These are phyloP conservation scores for Vanacampus margaritifer DNA, from an alignment of 2,113 vertebrate genomes.

Conservation along the genomic window DNA sequence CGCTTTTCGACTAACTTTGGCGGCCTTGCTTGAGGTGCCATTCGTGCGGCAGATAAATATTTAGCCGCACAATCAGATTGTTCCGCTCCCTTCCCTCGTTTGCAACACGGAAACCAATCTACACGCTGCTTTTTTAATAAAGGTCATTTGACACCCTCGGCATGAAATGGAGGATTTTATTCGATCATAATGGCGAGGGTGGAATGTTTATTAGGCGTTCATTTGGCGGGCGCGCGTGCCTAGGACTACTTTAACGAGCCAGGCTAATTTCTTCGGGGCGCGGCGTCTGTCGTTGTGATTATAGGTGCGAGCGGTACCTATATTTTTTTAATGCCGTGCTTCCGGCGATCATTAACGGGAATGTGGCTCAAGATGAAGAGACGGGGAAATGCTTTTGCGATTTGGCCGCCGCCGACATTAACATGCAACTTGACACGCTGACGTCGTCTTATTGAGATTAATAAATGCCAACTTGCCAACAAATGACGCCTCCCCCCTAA, in stretches of 20 bases:
- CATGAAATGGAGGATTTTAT: constrained; percentile 31
- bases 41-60: constrained; percentile 44
- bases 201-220: constrained; percentile 38
- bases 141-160: constrained; percentile 42
- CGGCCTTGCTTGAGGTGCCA: constrained; percentile 25
- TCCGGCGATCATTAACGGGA: constrained; percentile 27
- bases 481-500: background rate
- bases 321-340: constrained; percentile 31
- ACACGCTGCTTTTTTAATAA: constrained; percentile 36
- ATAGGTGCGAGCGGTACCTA: constrained; percentile 20
- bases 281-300: constrained; percentile 26
- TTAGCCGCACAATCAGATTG: constrained; percentile 34
- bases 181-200: constrained; percentile 27
- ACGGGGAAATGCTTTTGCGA: constrained; percentile 4
- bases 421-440: background rate
- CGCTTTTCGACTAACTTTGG: background rate
- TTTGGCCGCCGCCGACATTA: constrained; percentile 21
- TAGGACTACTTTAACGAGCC: constrained; percentile 40
- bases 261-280: constrained; percentile 29
- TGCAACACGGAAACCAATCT: constrained; percentile 18
- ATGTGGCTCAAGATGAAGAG: constrained; percentile 19
- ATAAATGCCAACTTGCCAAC: background rate
- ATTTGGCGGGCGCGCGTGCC: constrained; percentile 34
- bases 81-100: constrained; percentile 2
- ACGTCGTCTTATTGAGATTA: background rate